Conservation (phyloP, 2,888 invertebrate species). For the Malacosoma neustria region DNA sequence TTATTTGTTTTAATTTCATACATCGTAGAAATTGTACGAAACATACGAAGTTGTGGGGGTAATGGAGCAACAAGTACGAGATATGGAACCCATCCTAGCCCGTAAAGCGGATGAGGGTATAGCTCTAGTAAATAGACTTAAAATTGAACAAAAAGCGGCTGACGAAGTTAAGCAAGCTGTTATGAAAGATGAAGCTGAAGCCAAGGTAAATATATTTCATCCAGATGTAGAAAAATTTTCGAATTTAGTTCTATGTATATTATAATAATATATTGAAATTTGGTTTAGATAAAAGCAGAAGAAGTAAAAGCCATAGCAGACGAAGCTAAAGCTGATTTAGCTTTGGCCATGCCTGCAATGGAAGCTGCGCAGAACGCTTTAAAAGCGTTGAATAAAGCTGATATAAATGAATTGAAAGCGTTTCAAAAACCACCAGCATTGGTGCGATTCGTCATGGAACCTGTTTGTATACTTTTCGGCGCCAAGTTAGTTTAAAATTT, state of each 20-base stretch:
- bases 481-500: slow-evolving; percentile 80
- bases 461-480: slow-evolving; percentile 88
- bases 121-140: slow-evolving; percentile 82
- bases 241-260: background rate
- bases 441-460: slow-evolving; percentile 93
- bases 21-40: slow-evolving; percentile 81
- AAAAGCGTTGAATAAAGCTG: slow-evolving; percentile 89
- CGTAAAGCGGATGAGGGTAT: slow-evolving; percentile 82
- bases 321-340: slow-evolving; percentile 91
- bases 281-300: slow-evolving; percentile 82
- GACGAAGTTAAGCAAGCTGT: slow-evolving; percentile 88
- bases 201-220: slow-evolving; percentile 71
- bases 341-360: slow-evolving; percentile 89
- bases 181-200: slow-evolving; percentile 87
- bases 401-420: slow-evolving; percentile 92
- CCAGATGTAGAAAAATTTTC: background rate
- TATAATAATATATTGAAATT: background rate
- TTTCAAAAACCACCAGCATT: slow-evolving; percentile 91
- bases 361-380: slow-evolving; percentile 89
- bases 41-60: slow-evolving; percentile 86
- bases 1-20: background rate
- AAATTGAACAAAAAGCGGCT: slow-evolving; percentile 86
- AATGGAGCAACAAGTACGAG: slow-evolving; percentile 89
- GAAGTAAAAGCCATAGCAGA: slow-evolving; percentile 89
- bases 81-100: slow-evolving; percentile 87